Percentiles rank a stretch among this genome's conserved stretches.
These are phyloP conservation scores for Carettochelys insculpta DNA, from an alignment of 2,113 vertebrate genomes.

Conservation along the genomic window DNA sequence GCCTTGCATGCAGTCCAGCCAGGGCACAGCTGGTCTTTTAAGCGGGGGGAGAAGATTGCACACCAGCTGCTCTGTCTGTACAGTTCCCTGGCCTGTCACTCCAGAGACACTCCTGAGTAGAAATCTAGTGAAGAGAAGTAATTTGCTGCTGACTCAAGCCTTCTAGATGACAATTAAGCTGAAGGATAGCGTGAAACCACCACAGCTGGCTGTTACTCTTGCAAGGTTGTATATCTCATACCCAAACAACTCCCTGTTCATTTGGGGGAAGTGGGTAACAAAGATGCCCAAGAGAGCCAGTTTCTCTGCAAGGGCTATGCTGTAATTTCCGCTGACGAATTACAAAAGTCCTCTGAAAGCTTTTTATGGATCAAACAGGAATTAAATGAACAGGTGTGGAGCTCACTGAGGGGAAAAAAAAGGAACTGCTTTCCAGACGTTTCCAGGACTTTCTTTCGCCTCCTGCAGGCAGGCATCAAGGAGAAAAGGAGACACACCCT, in stretches of 20 bases:
- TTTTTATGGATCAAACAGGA: background rate
- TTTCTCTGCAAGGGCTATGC: background rate
- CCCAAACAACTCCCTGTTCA: background rate
- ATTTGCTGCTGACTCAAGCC: background rate
- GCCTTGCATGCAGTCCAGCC: background rate
- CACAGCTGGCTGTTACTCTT: background rate
- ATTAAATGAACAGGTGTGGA: background rate
- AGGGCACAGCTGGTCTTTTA: background rate
- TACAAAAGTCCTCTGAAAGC: background rate
- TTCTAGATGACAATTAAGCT: background rate
- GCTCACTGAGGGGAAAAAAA: background rate
- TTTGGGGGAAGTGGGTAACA: rapidly evolving
- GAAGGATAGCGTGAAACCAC: background rate
- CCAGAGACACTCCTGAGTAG: background rate
- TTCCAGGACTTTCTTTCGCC: background rate
- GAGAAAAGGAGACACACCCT: background rate
- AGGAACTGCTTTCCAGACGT: background rate
- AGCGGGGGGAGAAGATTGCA: too few species aligned
- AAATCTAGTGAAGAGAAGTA: background rate
- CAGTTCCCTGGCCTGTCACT: background rate
- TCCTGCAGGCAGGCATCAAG: background rate
- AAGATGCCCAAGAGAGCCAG: background rate
- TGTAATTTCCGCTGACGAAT: background rate
- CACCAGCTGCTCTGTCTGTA: background rate
- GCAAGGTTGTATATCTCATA: background rate